These are phyloP conservation scores for Amphipyra tragopoginis DNA, from an alignment of 2,888 invertebrate species.

Conservation along the genomic window DNA sequence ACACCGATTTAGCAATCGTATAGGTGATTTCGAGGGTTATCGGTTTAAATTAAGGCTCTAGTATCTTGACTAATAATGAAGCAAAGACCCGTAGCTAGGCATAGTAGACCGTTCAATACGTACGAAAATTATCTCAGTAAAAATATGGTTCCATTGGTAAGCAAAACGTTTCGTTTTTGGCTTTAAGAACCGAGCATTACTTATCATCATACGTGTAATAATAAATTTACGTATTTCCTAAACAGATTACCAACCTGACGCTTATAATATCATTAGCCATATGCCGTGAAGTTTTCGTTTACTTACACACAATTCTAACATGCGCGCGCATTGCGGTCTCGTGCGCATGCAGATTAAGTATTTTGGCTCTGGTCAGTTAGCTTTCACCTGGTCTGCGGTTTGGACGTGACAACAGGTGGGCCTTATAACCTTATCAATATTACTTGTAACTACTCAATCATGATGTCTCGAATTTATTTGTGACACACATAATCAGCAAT, in stretches of 20 bases:
- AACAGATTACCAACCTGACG: neutral
- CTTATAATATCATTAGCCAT: conserved; percentile 52
- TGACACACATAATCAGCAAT: neutral
- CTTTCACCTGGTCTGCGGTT: conserved; percentile 65
- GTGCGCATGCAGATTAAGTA: conserved; percentile 64
- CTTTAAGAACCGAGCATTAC: too few species aligned
- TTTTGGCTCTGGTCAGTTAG: conserved; percentile 65
- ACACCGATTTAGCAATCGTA: too few species aligned
- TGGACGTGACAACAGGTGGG: conserved; percentile 56
- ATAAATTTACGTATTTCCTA: neutral
- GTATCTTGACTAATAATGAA: too few species aligned
- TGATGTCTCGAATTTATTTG: neutral
- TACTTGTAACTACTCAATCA: conserved; percentile 26
- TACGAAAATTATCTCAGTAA: too few species aligned
- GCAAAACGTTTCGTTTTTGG: too few species aligned
- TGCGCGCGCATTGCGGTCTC: conserved; percentile 62
- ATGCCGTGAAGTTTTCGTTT: conserved; percentile 52
- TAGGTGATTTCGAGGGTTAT: too few species aligned
- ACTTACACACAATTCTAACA: conserved; percentile 54
- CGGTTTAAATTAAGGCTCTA: too few species aligned
- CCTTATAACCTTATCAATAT: neutral
- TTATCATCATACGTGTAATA: neutral
- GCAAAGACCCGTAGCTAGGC: too few species aligned
- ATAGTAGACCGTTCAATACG: too few species aligned
- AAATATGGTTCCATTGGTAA: too few species aligned